A percentile compares a stretch with the other conserved stretches of the same genome.
These are phyloP conservation scores for Chironomus tentans DNA, from an alignment of 2,888 invertebrate genomes.

Conservation along the genomic window DNA sequence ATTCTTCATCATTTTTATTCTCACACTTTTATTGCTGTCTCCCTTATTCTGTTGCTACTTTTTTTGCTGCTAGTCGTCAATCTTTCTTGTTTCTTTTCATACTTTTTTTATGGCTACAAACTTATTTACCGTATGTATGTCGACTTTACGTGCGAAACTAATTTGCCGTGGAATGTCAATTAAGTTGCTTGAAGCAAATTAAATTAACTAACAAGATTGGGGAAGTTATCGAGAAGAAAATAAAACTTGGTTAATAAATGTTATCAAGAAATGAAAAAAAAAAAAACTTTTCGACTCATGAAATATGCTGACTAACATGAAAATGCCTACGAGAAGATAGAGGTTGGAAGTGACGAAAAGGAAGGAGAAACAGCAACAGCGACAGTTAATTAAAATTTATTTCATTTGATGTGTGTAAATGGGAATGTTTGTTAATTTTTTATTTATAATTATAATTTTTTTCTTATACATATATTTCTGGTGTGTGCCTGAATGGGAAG, in stretches of 20 bases:
- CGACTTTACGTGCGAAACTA: slow-evolving; percentile 15
- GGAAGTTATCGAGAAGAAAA: neutral
- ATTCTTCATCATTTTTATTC: too few species aligned
- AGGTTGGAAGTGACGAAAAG: too few species aligned
- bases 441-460: too few species aligned
- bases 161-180: slow-evolving; percentile 21
- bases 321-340: neutral
- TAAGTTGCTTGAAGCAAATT: slow-evolving; percentile 1
- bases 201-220: slow-evolving; percentile 7
- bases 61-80: too few species aligned
- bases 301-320: neutral
- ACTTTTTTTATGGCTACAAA: neutral
- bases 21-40: too few species aligned
- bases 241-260: neutral
- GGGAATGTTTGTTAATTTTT: too few species aligned
- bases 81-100: neutral
- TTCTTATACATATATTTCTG: too few species aligned
- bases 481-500: too few species aligned
- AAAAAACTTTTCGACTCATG: neutral
- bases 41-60: too few species aligned
- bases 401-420: neutral
- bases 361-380: neutral
- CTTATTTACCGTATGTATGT: neutral
- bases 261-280: neutral
- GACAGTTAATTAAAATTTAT: neutral